These are phyloP conservation scores for Amphiura filiformis DNA, from an alignment of 35 echinoderm and acorn worm species.

Conservation along the genomic window DNA sequence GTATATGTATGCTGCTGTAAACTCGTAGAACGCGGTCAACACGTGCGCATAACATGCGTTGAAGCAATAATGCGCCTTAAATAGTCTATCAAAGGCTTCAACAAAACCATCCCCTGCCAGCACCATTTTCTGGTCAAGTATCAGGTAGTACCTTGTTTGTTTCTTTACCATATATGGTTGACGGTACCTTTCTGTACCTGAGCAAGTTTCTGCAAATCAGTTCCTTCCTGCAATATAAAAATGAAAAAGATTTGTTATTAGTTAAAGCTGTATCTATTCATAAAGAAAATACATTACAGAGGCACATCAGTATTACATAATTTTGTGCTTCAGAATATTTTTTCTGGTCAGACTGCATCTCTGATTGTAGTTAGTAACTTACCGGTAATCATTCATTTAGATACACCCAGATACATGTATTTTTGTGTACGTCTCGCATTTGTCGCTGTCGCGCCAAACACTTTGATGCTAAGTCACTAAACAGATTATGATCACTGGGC, in stretches of 20 bases:
- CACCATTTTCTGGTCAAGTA: not conserved
- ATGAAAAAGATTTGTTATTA: not conserved
- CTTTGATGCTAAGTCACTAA: no score
- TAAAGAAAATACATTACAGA: not conserved
- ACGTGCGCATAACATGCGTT: not conserved
- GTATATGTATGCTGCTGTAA: not conserved
- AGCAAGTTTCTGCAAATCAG: not conserved
- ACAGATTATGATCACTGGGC: no score
- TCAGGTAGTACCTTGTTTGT: not conserved
- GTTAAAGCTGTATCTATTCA: not conserved
- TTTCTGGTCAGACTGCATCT: no score
- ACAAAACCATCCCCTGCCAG: not conserved
- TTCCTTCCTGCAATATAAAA: not conserved
- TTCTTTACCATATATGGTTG: not conserved
- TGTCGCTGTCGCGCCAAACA: no score
- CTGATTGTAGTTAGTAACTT: no score
- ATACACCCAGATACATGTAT: no score
- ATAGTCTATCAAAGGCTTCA: not conserved
- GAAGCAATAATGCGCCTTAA: not conserved
- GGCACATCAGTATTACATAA: not conserved
- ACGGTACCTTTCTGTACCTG: not conserved
- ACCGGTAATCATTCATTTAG: no score
- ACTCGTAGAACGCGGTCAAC: not conserved
- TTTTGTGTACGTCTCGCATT: no score
- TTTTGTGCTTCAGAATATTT: not conserved